Evolutionary conservation across 2,797 vertebrate genomes (phyloP).

Genomic region (Hyperoplus immaculatus): DNA sequence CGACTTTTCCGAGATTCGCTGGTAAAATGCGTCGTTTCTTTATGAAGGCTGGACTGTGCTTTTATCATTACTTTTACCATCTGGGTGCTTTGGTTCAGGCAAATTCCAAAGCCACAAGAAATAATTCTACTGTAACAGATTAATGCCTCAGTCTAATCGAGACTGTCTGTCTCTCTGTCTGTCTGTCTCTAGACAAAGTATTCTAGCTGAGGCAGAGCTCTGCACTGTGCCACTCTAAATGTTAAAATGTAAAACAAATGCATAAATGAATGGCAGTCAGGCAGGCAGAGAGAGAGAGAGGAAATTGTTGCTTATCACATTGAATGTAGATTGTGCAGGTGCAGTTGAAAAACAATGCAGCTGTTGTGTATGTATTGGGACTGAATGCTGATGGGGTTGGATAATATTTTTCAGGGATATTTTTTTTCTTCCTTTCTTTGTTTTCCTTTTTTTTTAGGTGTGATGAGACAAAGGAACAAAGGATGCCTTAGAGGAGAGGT

Average conservation of each 20-base stretch:
- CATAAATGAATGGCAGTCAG: constrained; percentile 50
- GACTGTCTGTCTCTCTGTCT: constrained; percentile 26
- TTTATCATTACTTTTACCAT: constrained; percentile 19
- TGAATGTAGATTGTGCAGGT: constrained; percentile 51
- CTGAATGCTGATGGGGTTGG: constrained; percentile 81
- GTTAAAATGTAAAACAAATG: constrained; percentile 52
- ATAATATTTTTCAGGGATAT: constrained; percentile 88
- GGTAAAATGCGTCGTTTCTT: constrained; percentile 54
- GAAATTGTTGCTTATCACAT: constrained; percentile 46
- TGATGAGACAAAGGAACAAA: constrained; percentile 98
- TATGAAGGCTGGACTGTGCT: constrained; percentile 21
- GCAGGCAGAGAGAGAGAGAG: background rate
- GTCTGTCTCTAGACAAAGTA: constrained; percentile 47
- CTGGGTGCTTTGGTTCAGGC: constrained; percentile 57
- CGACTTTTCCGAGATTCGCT: background rate
- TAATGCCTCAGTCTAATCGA: constrained; percentile 58
- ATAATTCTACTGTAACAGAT: constrained; percentile 44
- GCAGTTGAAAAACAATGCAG: constrained; percentile 68
- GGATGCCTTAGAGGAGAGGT: constrained; percentile 92
- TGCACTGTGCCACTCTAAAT: constrained; percentile 68
- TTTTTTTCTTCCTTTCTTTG: constrained; percentile 18
- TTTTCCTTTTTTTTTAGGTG: constrained; percentile 89
- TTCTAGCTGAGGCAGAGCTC: constrained; percentile 52
- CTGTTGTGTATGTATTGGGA: constrained; percentile 65
- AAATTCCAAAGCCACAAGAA: constrained; percentile 47